Evolutionary conservation across 2,888 invertebrate genomes (phyloP), one percentile per base, ranked within the genome.

Genomic region (Caenorhabditis sulstoni): DNA sequence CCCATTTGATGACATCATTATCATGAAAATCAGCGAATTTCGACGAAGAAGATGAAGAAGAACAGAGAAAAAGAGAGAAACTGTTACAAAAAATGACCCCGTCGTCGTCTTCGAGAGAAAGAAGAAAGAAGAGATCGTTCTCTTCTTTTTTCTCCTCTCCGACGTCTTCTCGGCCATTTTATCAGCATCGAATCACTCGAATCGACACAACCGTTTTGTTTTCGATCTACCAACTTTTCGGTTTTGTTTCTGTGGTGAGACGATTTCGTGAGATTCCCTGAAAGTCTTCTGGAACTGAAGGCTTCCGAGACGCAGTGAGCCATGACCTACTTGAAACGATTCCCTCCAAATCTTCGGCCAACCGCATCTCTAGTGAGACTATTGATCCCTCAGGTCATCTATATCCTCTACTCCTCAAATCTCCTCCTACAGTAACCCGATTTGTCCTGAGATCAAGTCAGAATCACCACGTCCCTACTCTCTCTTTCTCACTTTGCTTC

Each of bases 11-110:
- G 62, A 62, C 71, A 71, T 50, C n/a, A 62, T 70, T 52, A 62
- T 61, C 61, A 55, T 47, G 47, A 44, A 70, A 57, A 71, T 71
- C 71, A 71, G 71, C 71, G 71, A 71, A 71, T 64, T 71, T 71
- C 62, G 49, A 41, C 47, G 49, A 55, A 62, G 64, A 62, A 22
- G 52, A 53, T 16, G 14, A 41, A 61, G 39, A 47, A 20, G 39
- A 49, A 39, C 12, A 62, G 29, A 37, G 49, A 37, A 58, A 37
- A 57, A 49, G 47, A 57, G 39, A 64, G 62, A 71, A 64, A 71
- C 61, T 71, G 61, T 71, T 71, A 71, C 71, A 71, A 71, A 71
- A 71, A 70, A 61, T 62, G 61, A 61, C 68, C 68, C 11, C 14
- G 53, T 14, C 49, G 49, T 20, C 16, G 47, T 7, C 16, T 9